phyloP scores from a whole-genome alignment of 2,888 invertebrate genomes.

The Cheilosia soror region DNA sequence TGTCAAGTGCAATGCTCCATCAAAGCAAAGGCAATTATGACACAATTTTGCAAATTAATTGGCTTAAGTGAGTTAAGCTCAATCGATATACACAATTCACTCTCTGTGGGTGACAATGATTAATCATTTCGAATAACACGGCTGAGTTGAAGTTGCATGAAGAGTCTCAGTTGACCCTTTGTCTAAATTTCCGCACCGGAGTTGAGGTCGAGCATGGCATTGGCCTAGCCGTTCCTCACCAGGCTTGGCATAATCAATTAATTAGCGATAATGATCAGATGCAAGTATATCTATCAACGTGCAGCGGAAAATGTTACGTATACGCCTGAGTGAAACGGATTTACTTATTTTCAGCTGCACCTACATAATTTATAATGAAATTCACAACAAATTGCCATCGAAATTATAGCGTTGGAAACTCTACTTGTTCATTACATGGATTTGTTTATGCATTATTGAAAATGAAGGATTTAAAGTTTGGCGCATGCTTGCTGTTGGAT shows the following conservation, averaged over 20 bases:
- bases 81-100: conserved; percentile 12
- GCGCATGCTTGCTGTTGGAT: neutral
- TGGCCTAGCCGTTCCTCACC: neutral
- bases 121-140: conserved; percentile 6
- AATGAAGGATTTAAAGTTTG: neutral
- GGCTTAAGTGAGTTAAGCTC: conserved; percentile 38
- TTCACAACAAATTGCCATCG: neutral
- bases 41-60: conserved; percentile 40
- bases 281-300: neutral
- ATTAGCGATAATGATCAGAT: conserved; percentile 15
- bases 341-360: neutral
- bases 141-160: neutral
- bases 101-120: conserved; percentile 16
- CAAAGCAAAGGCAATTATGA: conserved; percentile 12
- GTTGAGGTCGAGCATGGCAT: too few species aligned
- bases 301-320: neutral
- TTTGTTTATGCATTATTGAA: conserved; percentile 2
- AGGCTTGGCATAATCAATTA: conserved; percentile 10
- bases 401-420: neutral
- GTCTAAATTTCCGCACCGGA: neutral
- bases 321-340: neutral
- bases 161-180: conserved; percentile 1
- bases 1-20: neutral
- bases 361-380: conserved; percentile 1
- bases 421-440: neutral